Percentiles rank a stretch among this genome's conserved stretches.
Evolutionary conservation across 2,797 vertebrate species (phyloP).

Genomic region (Karalla daura): DNA sequence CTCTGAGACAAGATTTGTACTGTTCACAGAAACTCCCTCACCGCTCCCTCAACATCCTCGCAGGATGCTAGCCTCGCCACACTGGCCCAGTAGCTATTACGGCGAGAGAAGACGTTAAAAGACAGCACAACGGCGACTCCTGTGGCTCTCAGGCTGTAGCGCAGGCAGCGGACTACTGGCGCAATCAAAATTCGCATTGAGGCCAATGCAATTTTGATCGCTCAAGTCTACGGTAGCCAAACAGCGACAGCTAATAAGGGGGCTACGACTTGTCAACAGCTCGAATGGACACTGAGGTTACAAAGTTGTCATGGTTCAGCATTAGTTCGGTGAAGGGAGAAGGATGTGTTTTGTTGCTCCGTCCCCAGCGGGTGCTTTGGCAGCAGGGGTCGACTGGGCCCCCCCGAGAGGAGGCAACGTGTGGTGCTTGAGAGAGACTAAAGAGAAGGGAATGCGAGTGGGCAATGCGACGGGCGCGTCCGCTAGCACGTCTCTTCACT

Average conservation of each 20-base stretch:
- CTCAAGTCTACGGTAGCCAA: conserved; percentile 17
- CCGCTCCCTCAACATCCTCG: neutral
- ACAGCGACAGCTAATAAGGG: conserved; percentile 23
- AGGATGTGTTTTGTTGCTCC: neutral
- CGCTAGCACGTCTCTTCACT: conserved; percentile 72
- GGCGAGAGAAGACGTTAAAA: conserved; percentile 27
- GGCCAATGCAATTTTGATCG: conserved; percentile 42
- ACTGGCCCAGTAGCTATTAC: neutral
- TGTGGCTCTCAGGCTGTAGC: conserved; percentile 21
- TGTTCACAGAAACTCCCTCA: neutral
- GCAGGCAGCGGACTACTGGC: conserved; percentile 36
- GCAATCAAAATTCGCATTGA: conserved; percentile 50
- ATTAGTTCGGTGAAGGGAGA: conserved; percentile 40
- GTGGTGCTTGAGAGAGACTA: neutral
- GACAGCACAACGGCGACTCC: conserved; percentile 37
- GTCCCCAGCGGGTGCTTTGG: neutral
- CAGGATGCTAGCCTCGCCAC: neutral
- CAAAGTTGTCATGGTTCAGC: conserved; percentile 58
- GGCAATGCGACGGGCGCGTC: neutral
- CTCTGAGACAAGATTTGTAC: conserved; percentile 2
- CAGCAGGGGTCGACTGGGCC: neutral
- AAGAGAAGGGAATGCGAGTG: neutral
- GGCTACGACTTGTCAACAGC: conserved; percentile 9
- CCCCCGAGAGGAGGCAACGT: neutral
- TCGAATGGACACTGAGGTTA: conserved; percentile 18